phyloP scores from a whole-genome alignment of 2,888 invertebrate genomes.

The Acrobasis suavella region DNA sequence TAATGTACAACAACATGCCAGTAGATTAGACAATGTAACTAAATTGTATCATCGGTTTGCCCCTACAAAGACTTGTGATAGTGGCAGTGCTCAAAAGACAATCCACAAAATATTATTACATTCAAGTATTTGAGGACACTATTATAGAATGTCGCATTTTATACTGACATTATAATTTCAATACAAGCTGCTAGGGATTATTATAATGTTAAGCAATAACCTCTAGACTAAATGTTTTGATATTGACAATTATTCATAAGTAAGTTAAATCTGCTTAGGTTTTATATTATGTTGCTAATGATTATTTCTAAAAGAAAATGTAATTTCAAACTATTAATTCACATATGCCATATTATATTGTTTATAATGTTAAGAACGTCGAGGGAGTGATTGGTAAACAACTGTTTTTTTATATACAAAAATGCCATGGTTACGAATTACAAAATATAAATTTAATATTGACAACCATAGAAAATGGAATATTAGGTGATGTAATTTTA shows the following conservation, averaged over 20 bases:
- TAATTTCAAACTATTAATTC: slow-evolving; percentile 76
- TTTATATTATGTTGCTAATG: slow-evolving; percentile 76
- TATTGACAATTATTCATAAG: slow-evolving; percentile 80
- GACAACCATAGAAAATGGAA: slow-evolving; percentile 52
- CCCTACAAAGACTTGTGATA: slow-evolving; percentile 77
- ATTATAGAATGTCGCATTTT: slow-evolving; percentile 74
- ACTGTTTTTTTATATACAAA: slow-evolving; percentile 51
- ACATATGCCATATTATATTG: slow-evolving; percentile 81
- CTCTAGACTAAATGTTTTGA: slow-evolving; percentile 81
- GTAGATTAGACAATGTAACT: slow-evolving; percentile 64
- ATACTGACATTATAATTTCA: slow-evolving; percentile 77
- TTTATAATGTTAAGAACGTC: slow-evolving; percentile 77
- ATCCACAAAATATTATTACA: slow-evolving; percentile 69
- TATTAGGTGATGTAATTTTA: slow-evolving; percentile 65
- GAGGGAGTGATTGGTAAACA: slow-evolving; percentile 64
- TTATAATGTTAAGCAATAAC: slow-evolving; percentile 80
- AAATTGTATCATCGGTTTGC: slow-evolving; percentile 59
- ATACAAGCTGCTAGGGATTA: slow-evolving; percentile 72
- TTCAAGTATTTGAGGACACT: slow-evolving; percentile 67
- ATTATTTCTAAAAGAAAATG: slow-evolving; percentile 76
- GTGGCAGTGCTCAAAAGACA: slow-evolving; percentile 81
- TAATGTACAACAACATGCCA: slow-evolving; percentile 62
- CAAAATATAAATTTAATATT: slow-evolving; percentile 46
- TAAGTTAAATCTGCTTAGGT: slow-evolving; percentile 77
- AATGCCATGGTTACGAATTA: slow-evolving; percentile 60